A percentile compares a stretch with the other conserved stretches of the same genome.
phyloP scores from a whole-genome alignment of 2,888 invertebrate genomes.

The Bhutanitis thaidina region DNA sequence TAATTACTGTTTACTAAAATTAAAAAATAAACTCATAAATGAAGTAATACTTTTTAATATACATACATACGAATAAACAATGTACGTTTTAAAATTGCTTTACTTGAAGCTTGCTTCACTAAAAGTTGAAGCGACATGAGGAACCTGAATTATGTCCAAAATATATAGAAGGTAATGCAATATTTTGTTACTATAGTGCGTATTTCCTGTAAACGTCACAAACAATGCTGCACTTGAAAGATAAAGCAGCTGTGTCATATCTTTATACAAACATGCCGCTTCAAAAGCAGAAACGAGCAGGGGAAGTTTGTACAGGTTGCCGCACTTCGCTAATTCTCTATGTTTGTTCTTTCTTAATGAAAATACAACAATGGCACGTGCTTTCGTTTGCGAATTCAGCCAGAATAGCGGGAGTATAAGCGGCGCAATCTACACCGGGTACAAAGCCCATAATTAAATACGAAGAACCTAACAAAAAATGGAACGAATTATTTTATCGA shows the following conservation, averaged over 20 bases:
- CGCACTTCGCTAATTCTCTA: conserved; percentile 29
- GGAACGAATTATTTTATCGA: too few species aligned
- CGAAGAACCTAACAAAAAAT: background rate
- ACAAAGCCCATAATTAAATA: background rate
- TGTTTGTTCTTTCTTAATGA: conserved; percentile 43
- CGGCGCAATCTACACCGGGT: background rate
- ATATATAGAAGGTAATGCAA: too few species aligned
- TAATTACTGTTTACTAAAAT: too few species aligned
- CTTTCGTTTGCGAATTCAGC: conserved; percentile 30
- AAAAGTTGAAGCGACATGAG: too few species aligned
- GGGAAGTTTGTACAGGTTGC: conserved; percentile 25
- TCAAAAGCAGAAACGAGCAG: background rate
- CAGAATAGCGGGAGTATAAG: conserved; percentile 12
- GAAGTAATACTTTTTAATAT: too few species aligned
- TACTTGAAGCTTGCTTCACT: too few species aligned
- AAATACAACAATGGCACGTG: conserved; percentile 42
- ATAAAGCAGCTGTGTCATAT: conserved; percentile 8
- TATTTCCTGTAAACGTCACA: background rate
- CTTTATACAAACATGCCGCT: conserved; percentile 1
- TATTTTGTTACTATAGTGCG: too few species aligned
- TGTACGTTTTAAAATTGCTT: too few species aligned
- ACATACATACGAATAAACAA: too few species aligned
- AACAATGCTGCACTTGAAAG: conserved; percentile 7
- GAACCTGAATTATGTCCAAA: too few species aligned
- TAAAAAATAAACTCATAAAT: too few species aligned